Base-by-base conservation (phyloP, 2,797 vertebrate species). In the Lacerta viridis region DNA sequence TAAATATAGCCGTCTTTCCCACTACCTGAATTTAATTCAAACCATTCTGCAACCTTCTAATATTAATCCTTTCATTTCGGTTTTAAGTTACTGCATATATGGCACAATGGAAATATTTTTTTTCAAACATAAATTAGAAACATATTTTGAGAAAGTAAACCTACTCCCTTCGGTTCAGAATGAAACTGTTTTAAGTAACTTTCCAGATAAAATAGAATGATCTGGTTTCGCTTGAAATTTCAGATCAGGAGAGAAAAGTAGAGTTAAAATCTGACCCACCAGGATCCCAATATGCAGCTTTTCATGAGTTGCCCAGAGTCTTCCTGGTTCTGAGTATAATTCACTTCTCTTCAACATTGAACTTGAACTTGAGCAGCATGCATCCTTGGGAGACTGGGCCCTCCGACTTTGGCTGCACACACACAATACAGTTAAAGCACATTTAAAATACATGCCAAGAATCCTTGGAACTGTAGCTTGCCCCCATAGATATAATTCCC, bases 1-100 rank as follows among this genome's bases (percentile, higher is more conserved):
- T 94, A 97, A 94, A 96, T 94, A 95, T 75, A 0, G 94, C 93
- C 92, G 95, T 95, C 95, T 94, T 95, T 92, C 91, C 94, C 93
- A 97, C 95, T 97, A 97, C 97, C 97, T 97, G 97, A 95, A 96
- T 96, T 96, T 97, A 97, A 97, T 97, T 97, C 96, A 97, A 97
- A 97, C 97, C 97, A 97, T 97, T 97, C 96, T 96, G 92, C 36
- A 91, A 94, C 91, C 93, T 90, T 92, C 96, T 95, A 95, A 97
- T 96, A 97, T 96, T 87, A 96, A 96, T 95, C 96, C 96, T 97
- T 97, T 97, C 97, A 96, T 95, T 96, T 97, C 89, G 96, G 97
- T 97, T 97, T 97, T 97, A 96, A 93, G 95, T 97, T 97, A 97
- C 97, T 83, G 64, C 94, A 92, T 97, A 94, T 95, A 97, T 96